Conservation (phyloP, 1,140 invertebrate genomes). For the Listronotus bonariensis region DNA sequence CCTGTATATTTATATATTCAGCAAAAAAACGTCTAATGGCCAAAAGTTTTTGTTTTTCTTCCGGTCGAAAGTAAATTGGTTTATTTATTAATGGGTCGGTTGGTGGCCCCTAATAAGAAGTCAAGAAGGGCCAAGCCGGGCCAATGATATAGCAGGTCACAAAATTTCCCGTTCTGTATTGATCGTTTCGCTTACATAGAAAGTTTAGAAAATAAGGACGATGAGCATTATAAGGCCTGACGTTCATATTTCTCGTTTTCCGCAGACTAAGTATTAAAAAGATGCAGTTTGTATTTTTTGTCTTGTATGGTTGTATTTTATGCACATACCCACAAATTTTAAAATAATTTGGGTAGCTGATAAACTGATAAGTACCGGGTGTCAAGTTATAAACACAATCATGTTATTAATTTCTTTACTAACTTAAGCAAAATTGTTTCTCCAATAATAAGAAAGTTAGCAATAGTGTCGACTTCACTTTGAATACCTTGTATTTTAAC, state of each 20-base stretch:
- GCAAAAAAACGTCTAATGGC: neutral
- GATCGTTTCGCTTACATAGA: slow-evolving; percentile 31
- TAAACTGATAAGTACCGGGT: too few relatives aligned
- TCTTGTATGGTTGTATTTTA: too few relatives aligned
- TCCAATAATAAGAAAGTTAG: too few relatives aligned
- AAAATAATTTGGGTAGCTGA: too few relatives aligned
- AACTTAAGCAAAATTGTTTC: too few relatives aligned
- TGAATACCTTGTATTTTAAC: too few relatives aligned
- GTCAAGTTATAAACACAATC: too few relatives aligned
- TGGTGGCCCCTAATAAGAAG: slow-evolving; percentile 15
- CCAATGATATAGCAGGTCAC: slow-evolving; percentile 32
- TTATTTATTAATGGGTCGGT: slow-evolving; percentile 15
- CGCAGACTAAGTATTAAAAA: too few relatives aligned
- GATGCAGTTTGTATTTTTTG: too few relatives aligned
- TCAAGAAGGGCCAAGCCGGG: slow-evolving; percentile 21
- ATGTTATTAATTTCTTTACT: too few relatives aligned
- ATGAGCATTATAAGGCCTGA: slow-evolving; percentile 6
- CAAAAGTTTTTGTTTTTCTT: neutral
- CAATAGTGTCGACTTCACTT: too few relatives aligned
- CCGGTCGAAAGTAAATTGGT: slow-evolving; percentile 1
- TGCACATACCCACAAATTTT: too few relatives aligned
- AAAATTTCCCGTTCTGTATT: slow-evolving; percentile 25
- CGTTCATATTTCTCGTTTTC: slow-evolving; percentile 2
- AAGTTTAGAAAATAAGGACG: slow-evolving; percentile 25
- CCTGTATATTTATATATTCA: slow-evolving; percentile 5